A percentile compares a stretch with the other conserved stretches of the same genome.
phyloP scores from a whole-genome alignment of 2,113 vertebrate genomes.

The Ameiurus melas region DNA sequence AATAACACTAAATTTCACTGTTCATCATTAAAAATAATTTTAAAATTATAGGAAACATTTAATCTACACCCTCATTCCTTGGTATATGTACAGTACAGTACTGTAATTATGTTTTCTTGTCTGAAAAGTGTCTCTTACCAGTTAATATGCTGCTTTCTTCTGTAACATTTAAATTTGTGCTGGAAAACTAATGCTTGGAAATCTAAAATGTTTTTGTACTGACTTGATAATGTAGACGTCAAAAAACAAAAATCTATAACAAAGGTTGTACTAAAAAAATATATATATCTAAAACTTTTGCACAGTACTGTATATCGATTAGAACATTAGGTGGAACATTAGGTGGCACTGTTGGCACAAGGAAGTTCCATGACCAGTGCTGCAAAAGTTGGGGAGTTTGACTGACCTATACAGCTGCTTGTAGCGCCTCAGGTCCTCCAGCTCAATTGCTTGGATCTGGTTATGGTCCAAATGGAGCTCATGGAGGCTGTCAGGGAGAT shows the following conservation, averaged over 20 bases:
- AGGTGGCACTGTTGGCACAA: conserved; percentile 58
- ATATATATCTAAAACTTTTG: too few species aligned
- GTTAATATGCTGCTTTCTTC: too few species aligned
- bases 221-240: too few species aligned
- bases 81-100: conserved; percentile 5
- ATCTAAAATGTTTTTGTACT: too few species aligned
- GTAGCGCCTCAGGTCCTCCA: conserved; percentile 84
- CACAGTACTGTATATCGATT: background rate
- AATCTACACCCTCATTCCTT: background rate
- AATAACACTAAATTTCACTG: background rate
- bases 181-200: too few species aligned
- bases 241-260: too few species aligned
- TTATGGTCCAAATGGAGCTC: conserved; percentile 88
- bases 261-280: too few species aligned
- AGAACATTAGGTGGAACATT: conserved; percentile 57
- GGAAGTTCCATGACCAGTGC: background rate
- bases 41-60: background rate
- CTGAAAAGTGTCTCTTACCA: too few species aligned
- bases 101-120: too few species aligned
- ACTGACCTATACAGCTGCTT: conserved; percentile 80
- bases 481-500: conserved; percentile 83
- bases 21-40: background rate
- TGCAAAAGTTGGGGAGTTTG: background rate
- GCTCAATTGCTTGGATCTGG: conserved; percentile 85
- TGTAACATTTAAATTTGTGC: too few species aligned